These are phyloP conservation scores for Bambusicola thoracicus DNA, from an alignment of 2,113 vertebrate species.

Conservation along the genomic window DNA sequence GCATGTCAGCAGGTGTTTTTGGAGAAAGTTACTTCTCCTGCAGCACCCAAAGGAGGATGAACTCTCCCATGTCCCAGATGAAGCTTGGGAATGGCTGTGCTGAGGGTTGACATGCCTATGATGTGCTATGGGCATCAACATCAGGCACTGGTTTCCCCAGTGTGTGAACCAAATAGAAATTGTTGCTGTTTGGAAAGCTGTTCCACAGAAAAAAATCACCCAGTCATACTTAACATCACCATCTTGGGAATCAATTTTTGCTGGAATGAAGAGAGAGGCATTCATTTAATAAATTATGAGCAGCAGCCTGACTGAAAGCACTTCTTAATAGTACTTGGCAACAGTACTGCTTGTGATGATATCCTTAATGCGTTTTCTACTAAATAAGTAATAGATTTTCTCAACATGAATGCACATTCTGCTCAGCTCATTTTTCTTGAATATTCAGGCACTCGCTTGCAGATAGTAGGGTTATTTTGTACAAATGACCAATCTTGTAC, in stretches of 20 bases:
- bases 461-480: not conserved
- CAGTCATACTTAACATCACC: conserved; percentile 34
- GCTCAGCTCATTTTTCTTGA: conserved; percentile 6
- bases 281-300: conserved; percentile 76
- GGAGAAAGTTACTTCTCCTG: not conserved
- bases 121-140: not conserved
- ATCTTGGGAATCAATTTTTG: conserved; percentile 13
- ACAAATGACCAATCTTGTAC: not conserved
- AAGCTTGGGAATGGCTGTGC: not conserved
- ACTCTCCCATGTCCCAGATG: not conserved
- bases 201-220: not conserved
- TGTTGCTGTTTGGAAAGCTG: not conserved
- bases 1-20: not conserved
- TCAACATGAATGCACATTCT: not conserved
- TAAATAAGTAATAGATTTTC: conserved; percentile 76
- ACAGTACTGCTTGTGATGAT: conserved; percentile 29
- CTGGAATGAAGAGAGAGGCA: conserved; percentile 55
- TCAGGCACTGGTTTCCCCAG: conserved; percentile 12
- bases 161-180: not conserved
- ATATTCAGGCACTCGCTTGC: not conserved
- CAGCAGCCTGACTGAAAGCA: conserved; percentile 7
- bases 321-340: conserved; percentile 55
- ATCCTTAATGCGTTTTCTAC: conserved; percentile 69
- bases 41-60: not conserved
- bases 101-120: not conserved